Conservation (phyloP, 2,113 vertebrate species). For the Peucedramus taeniatus region DNA sequence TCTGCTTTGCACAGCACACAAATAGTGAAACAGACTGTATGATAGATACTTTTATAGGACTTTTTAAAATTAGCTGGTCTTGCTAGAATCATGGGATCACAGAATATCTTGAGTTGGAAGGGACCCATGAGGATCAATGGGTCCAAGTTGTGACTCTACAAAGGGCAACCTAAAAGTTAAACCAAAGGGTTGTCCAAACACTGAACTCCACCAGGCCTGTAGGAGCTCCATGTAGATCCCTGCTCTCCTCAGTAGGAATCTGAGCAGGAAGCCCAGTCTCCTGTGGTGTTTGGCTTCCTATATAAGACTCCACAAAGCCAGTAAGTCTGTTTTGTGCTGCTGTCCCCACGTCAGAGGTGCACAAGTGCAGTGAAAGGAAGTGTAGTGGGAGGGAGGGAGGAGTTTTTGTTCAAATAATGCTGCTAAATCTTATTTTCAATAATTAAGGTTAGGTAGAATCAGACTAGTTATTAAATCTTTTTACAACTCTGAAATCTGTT, state of each 20-base stretch:
- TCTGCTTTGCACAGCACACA: background rate
- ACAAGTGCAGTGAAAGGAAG: background rate
- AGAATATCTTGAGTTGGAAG: background rate
- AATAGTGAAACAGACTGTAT: background rate
- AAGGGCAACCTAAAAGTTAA: background rate
- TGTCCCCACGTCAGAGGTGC: background rate
- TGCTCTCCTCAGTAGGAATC: background rate
- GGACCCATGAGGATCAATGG: background rate
- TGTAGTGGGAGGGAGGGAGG: background rate
- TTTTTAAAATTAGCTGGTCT: background rate
- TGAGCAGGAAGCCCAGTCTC: background rate
- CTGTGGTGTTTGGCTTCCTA: background rate
- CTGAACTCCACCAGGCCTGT: background rate
- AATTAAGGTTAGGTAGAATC: background rate
- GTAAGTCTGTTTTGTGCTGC: background rate
- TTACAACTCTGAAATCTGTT: background rate
- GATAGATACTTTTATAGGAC: background rate
- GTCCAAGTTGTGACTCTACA: background rate
- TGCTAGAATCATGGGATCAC: background rate
- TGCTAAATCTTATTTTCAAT: background rate
- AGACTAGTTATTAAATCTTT: background rate
- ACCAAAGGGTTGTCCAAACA: background rate
- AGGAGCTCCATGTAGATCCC: background rate
- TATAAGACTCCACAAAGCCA: background rate
- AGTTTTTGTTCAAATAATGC: background rate